Evolutionary conservation across 2,888 invertebrate species (phyloP), one percentile per base, ranked within the genome.

Genomic region (Biston stratarius): DNA sequence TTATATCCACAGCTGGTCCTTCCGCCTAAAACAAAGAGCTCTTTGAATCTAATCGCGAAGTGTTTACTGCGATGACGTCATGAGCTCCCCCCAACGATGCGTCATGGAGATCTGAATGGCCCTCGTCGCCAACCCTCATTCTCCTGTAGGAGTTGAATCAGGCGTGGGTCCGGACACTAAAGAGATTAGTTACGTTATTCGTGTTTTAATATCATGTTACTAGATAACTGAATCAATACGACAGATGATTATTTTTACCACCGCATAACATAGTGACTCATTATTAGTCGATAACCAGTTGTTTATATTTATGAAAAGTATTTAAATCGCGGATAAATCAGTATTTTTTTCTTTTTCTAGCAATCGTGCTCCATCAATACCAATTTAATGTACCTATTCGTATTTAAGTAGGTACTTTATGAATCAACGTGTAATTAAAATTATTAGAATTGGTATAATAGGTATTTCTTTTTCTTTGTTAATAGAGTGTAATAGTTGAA

Each of bases 61-160:
- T 83, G 79, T 83, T 79, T 81, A 78, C 78, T 74, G 61, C 63
- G 70, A 69, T 87, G 87, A 86, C 86, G 86, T 87, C 86, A 87
- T 75, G 79, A 79, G 74, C 75, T 79, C 79, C 82, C n/a, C 83
- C 81, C 71, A 72, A 64, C 66, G 76, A 70, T 84, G 84, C 84
- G 74, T 84, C 84, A 84, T 77, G 73, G 77, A 74, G 80, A 83
- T 80, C 79, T 80, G 77, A 76, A 78, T 79, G 70, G 72, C 63
- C 62, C 72, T 67, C 36, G 63, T 64, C 72, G 67, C 72, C 67
- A 10, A 63, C 38, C 38, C 38, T 38, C 38, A 38, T 9, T 67
- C 68, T 63, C 67, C 62, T 61, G 60, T 63, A 60, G 65, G 67
- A 64, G 67, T 60, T 66, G 69, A 73, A 67, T 69, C 67, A 72